Evolutionary conservation across 2,113 vertebrate species (phyloP), one percentile per base, ranked within the genome.

Genomic region (Ascaphus truei): DNA sequence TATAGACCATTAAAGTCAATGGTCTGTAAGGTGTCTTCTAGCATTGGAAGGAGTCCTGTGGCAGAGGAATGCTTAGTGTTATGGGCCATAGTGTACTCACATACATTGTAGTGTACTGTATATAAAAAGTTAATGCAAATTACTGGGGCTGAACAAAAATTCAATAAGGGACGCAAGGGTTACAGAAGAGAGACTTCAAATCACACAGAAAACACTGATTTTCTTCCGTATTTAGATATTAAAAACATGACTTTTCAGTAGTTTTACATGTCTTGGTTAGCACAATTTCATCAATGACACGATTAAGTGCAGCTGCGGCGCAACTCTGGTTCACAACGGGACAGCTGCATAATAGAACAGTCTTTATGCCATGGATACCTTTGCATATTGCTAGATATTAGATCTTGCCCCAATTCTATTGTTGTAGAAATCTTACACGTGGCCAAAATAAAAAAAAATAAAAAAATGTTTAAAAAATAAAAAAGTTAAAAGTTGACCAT

Each of bases 301-400:
- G 39, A 52, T 72, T n/a, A 78, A 20, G 74, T 66, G 72, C 59
- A 37, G 57, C 22, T 68, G 73, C 66, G 27, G 52, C 74, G 4
- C 5, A 8, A 7, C 13, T 18, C 29, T 79, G 51, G 72, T 43
- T 63, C 33, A 75, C 68, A 77, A 77, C 22, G 79, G 66, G 73
- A 75, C 80, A 77, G 58, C 37, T 76, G 56, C 31, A 8, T 34
- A 62, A 45, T n/a, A 15, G 72, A 78, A 81, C 73, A 83, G 76
- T 81, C 65, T 27, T 71, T 77, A 81, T 66, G 39, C 72, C 74
- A 78, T 61, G 63, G 33, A 64, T 22, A 75, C 29, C 45, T 81
- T 76, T 80, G 75, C 75, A 79, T 83, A 77, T 72, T 71, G 43
- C 76, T 81, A 72, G 67, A 75, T 84, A 71, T 69, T 3, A 69